Base-by-base conservation (phyloP, 2,113 vertebrate species). In the Podarcis cretensis region DNA sequence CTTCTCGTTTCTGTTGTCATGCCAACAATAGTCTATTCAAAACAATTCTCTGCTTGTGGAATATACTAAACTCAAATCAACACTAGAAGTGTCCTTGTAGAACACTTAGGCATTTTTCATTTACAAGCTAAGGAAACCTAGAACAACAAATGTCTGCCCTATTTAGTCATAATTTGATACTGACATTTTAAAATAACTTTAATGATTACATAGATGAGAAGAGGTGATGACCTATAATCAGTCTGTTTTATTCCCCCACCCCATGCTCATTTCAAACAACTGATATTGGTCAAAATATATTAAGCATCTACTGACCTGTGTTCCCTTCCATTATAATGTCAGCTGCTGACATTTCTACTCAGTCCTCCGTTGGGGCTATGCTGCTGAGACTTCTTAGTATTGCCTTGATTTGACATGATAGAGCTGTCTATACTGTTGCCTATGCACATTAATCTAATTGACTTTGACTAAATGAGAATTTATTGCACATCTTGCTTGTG, bases 1-100 rank as follows among this genome's bases (percentile, higher is more conserved):
- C 63, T 86, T 32, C 80, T 37, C 18, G 77, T 71, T 87, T 81
- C 65, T 90, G 89, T 90, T 77, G 74, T 83, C 85, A 90, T 90
- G 80, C 48, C 80, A 63, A 87, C 85, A 90, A 79, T 79, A 71
- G 63, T 78, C 27, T 87, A 71, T 83, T 59, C 85, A 69, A 87
- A 90, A 86, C 27, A 83, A 37, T 66, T 83, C 59, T 77, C 30
- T 90, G 43, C 40, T 81, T 90, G n/a, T 77, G 66, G 78, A 87
- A 78, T 86, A 78, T 83, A n/a, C 71, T 90, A 59, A 83, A 83
- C 20, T 69, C 69, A 83, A 54, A 21, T 32, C 40, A 59, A 63
- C 43, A 32, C 27, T 68, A 85, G 13, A 69, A 43, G 30, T n/a
- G 59, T 71, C 21, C 9, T 75, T 48, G 25, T 66, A 10, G 40